These are phyloP conservation scores for Mythimna albipuncta DNA, from an alignment of 2,888 invertebrate genomes.

Conservation along the genomic window DNA sequence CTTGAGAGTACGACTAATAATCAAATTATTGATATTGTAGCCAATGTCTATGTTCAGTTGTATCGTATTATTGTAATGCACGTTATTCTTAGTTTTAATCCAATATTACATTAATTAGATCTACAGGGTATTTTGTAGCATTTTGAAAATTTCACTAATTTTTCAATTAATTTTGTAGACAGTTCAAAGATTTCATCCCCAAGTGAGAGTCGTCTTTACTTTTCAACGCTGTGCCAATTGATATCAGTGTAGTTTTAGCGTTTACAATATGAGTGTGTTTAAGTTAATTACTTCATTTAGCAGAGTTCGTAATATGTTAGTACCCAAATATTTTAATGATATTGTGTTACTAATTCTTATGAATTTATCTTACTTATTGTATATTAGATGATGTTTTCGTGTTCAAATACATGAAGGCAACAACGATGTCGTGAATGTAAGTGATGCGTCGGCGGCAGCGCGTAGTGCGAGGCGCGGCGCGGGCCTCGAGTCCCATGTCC, in stretches of 20 bases:
- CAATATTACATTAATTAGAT: conserved; percentile 72
- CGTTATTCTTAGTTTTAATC: conserved; percentile 55
- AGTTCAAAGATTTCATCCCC: conserved; percentile 50
- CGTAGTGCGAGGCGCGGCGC: conserved; percentile 15
- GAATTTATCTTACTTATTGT: conserved; percentile 76
- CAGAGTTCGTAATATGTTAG: conserved; percentile 63
- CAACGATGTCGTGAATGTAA: conserved; percentile 62
- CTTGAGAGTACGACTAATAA: conserved; percentile 55
- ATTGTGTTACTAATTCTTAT: conserved; percentile 84
- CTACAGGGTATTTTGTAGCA: conserved; percentile 80
- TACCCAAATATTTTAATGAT: conserved; percentile 79
- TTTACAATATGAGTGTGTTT: conserved; percentile 63
- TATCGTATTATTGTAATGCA: conserved; percentile 40
- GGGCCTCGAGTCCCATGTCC: conserved; percentile 40
- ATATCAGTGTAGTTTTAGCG: conserved; percentile 59
- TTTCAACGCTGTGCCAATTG: conserved; percentile 67
- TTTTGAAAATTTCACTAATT: conserved; percentile 64
- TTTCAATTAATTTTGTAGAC: conserved; percentile 51
- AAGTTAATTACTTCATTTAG: conserved; percentile 64
- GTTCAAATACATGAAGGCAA: conserved; percentile 57
- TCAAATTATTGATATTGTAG: conserved; percentile 50
- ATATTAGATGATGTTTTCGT: conserved; percentile 71
- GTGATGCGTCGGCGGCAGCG: conserved; percentile 49
- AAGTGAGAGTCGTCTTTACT: conserved; percentile 40
- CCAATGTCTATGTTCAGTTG: conserved; percentile 54